These are phyloP conservation scores for Branchinecta lindahli DNA, from an alignment of 1,140 invertebrate genomes.

Conservation along the genomic window DNA sequence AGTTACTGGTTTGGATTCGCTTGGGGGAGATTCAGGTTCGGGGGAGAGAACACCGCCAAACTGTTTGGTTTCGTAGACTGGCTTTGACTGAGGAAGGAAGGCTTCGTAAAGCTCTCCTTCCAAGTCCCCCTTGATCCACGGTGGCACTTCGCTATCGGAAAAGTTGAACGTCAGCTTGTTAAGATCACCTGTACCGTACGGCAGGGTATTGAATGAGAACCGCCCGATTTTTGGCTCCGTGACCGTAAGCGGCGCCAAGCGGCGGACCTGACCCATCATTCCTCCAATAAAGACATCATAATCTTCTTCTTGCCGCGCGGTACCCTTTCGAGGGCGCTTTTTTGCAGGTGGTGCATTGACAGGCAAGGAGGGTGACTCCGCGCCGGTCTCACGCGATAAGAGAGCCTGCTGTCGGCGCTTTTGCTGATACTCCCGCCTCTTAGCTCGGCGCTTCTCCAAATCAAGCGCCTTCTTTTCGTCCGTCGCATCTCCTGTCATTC, in stretches of 20 bases:
- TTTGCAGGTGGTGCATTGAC: constrained; percentile 35
- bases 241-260: constrained; percentile 65
- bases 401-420: constrained; percentile 43
- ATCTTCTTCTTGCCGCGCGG: constrained; percentile 64
- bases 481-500: constrained; percentile 41
- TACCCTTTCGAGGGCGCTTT: constrained; percentile 62
- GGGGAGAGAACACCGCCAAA: constrained; percentile 57
- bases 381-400: constrained; percentile 15
- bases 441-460: constrained; percentile 59
- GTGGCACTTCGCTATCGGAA: not conserved
- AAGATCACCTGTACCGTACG: constrained; percentile 63
- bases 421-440: constrained; percentile 64
- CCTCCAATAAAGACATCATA: constrained; percentile 78
- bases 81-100: constrained; percentile 46
- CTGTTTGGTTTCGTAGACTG: constrained; percentile 66
- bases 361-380: constrained; percentile 14
- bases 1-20: constrained; percentile 14
- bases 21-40: constrained; percentile 41
- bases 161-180: constrained; percentile 36
- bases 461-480: constrained; percentile 63
- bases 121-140: constrained; percentile 45
- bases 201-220: constrained; percentile 60
- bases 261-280: constrained; percentile 63
- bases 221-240: constrained; percentile 69
- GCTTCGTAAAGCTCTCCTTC: constrained; percentile 57